Base-by-base conservation (phyloP, 2,888 invertebrate genomes). In the Cheilosia vulpina region DNA sequence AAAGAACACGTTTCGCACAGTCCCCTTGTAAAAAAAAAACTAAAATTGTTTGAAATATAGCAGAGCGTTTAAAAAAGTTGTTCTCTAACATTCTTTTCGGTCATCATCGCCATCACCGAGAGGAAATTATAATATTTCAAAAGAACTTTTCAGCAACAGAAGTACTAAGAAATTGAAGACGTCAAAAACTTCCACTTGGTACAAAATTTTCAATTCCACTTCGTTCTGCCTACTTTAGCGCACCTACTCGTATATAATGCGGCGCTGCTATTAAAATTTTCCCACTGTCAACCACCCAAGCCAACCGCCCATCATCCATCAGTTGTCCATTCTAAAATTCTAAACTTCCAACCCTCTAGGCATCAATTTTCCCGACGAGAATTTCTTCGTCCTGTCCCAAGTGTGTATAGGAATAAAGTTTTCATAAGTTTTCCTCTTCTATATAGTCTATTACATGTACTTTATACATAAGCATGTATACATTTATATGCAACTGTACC, bases 261-360 rank as follows among this genome's bases (percentile, higher is more conserved):
- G 62, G 15, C 27, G 57, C 57, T 13, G 73, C 63, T 68, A 80
- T 84, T 80, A 75, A 79, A 69, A 79, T 79, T 72, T 24, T 15
- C 24, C 21, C 43, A 75, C 73, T 78, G 83, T 75, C 83, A 75
- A 53, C 79, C 65, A 65, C 34, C 71, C 76, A 27, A 58, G 45
- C 65, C 77, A 71, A 53, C 62, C 72, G 47, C 79, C 79, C 69
- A 80, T 79, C 84, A 85, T 81, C 81, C 85, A 72, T 85, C 85
- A 85, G 72, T 71, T 81, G 85, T 81, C 85, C 85, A 77, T 85
- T 85, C 72, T 77, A 81, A 77, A 85, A 71, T 81, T 85, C 77
- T 63, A 76, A 85, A 81, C 62, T 72, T 81, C 72, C 76, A 77
- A 72, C 76, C 62, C 83, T 60, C 84, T 65, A 68, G 79, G 71